Evolutionary conservation across 1,140 invertebrate genomes (phyloP).

Genomic region (Lithobius niger): DNA sequence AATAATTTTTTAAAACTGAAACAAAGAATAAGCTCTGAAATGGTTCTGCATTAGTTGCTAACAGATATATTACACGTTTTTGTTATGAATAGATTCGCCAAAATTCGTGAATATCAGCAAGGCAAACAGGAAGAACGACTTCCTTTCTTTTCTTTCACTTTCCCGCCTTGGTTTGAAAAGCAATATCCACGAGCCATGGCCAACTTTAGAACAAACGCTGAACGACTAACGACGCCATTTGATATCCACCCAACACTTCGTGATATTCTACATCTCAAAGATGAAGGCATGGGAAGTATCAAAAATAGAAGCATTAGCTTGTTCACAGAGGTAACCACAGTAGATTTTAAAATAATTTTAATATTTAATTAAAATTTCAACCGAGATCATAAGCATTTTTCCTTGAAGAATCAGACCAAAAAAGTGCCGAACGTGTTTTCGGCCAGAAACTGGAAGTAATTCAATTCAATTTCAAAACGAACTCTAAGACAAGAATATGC

Average conservation of each 20-base stretch:
- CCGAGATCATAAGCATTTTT: no score
- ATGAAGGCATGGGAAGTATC: conserved; percentile 36
- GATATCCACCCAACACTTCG: conserved; percentile 59
- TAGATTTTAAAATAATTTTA: no score
- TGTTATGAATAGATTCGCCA: conserved; percentile 60
- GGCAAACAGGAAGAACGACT: conserved; percentile 79
- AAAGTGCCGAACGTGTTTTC: no score
- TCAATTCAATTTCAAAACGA: no score
- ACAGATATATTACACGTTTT: no score
- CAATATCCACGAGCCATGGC: conserved; percentile 44
- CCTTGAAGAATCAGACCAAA: no score
- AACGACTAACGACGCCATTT: conserved; percentile 62
- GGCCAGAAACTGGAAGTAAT: no score
- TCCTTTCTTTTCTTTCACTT: conserved; percentile 64
- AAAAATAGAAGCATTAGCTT: conserved; percentile 49
- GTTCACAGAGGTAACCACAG: conserved; percentile 55
- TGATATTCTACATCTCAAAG: conserved; percentile 42
- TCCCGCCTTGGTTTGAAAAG: conserved; percentile 52
- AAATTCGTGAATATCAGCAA: conserved; percentile 60
- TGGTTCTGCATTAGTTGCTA: no score
- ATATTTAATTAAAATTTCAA: no score
- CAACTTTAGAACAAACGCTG: conserved; percentile 49
- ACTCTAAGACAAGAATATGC: no score
- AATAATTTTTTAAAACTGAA: no score
- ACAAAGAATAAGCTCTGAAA: no score